Evolutionary conservation across 1,140 invertebrate species (phyloP).

Genomic region (Ceratina calcarata): DNA sequence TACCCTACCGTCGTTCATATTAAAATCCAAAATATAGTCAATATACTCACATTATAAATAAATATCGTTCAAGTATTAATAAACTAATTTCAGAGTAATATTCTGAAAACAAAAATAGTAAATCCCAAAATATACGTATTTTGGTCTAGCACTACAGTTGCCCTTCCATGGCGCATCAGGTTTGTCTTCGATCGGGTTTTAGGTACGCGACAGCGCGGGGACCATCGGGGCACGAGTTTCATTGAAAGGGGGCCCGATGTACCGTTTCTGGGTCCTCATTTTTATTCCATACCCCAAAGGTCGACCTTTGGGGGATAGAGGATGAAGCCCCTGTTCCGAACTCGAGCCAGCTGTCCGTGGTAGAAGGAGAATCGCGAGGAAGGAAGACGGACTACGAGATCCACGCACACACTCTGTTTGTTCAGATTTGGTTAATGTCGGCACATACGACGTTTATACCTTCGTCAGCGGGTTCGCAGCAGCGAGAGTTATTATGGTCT

Average conservation of each 20-base stretch:
- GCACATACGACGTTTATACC: constrained; percentile 61
- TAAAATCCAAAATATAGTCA: too few species aligned
- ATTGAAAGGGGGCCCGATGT: constrained; percentile 58
- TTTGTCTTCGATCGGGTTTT: constrained; percentile 66
- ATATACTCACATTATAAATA: too few species aligned
- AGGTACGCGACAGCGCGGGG: constrained; percentile 26
- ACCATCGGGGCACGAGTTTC: constrained; percentile 57
- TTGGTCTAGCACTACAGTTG: constrained; percentile 50
- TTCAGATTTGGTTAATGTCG: constrained; percentile 76
- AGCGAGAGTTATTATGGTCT: constrained; percentile 61
- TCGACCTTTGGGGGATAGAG: constrained; percentile 52
- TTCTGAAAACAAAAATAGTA: constrained; percentile 1
- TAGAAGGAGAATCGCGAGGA: not conserved
- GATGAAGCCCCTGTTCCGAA: constrained; percentile 44
- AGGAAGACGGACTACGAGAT: constrained; percentile 29
- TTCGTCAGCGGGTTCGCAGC: constrained; percentile 53
- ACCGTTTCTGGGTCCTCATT: constrained; percentile 65
- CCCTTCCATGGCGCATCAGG: constrained; percentile 53
- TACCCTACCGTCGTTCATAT: too few species aligned
- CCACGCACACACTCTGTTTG: constrained; percentile 64
- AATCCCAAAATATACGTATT: constrained; percentile 24
- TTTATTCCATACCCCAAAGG: constrained; percentile 53
- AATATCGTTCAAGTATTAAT: too few species aligned
- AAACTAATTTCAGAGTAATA: too few species aligned
- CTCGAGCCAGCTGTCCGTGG: constrained; percentile 58